Base-by-base conservation (phyloP, 2,888 invertebrate species). In the Priocnemis perturbator region DNA sequence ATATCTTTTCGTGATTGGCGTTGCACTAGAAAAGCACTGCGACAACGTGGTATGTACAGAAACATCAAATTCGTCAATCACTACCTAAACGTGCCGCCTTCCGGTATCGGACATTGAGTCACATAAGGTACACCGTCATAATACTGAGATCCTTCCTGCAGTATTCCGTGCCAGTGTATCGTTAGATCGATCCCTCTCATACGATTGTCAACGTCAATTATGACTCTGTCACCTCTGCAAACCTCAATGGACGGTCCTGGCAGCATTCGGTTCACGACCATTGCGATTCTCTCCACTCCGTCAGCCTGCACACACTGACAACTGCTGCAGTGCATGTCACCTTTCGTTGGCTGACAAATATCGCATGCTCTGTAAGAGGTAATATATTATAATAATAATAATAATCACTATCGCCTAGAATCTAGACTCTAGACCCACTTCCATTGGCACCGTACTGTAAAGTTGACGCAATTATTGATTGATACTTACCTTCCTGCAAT, bases 111-210 rank as follows among this genome's bases (percentile, higher is more conserved):
- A 89, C 96, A 96, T 88, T 96, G 96, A 0, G 96, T 96, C 47
- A 96, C 94, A 83, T 94, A 95, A 15, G 96, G 96, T 50, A 96
- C 96, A 75, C 96, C 96, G 82, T 97, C 96, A 86, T 95, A 96
- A 89, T 96, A 96, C 84, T 95, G 96, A 2, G 94, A 92, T 62
- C 94, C 94, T 77, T 93, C 91, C 87, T 96, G 96, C 91, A 93
- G 94, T 81, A 96, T 91, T 74, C 97, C 97, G 87, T 97, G 97
- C 97, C 97, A 97, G 89, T 97, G 97, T 71, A 97, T 93, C 61
- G 96, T 94, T 14, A 95, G 93, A 85, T 95, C 96, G 92, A 95
- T 94, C 68, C 95, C 95, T 84, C 94, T 94, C 92, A 97, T 93
- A 78, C 93, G 93, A 89, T 97, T 97, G 84, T 93, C 93, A 2